Base-by-base conservation (phyloP, 1,140 invertebrate genomes). In the Amyelois transitella region DNA sequence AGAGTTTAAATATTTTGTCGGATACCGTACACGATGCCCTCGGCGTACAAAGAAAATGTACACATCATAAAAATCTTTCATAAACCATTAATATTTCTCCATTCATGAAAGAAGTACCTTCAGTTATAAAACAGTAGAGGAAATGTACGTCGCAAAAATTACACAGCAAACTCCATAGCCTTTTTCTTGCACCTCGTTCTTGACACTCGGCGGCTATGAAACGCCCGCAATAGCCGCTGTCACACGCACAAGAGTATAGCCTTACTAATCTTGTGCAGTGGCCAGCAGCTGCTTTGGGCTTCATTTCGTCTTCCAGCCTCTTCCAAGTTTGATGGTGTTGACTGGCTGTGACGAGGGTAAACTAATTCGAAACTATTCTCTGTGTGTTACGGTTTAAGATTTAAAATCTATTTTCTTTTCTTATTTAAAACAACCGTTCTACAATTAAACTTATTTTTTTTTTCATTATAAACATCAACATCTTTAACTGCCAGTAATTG, bases 161-260 rank as follows among this genome's bases (percentile, higher is more conserved):
- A 10, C 1, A 38, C 32, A 5, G n/a, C 32, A 14, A 38, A 2
- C 32, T 38, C 32, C 32, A 38, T 14, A 38, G 32, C 32, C 8
- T 32, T 32, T 6, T 32, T 32, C 25, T 32, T 32, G 22, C 4
- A 5, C 5, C 5, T 38, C 0, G 32, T 8, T 51, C 18, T 53
- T 53, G 18, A 44, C 20, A 50, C 43, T 62, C 64, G 83, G 60
- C 62, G 82, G 67, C 69, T 69, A 88, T 83, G 89, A 90, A 91
- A 90, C 72, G 90, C 92, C 93, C 92, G 95, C 92, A 94, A 96
- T 96, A 96, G 95, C 94, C 94, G 95, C 94, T 96, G 95, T 96
- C 95, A 96, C 95, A 96, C 95, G 95, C 95, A 96, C 95, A 96
- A 96, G 95, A 96, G 94, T 96, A 92, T 87, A 91, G 86, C 32